A percentile compares a stretch with the other conserved stretches of the same genome.
Evolutionary conservation across 2,888 invertebrate genomes (phyloP).

Genomic region (Euphydryas editha): DNA sequence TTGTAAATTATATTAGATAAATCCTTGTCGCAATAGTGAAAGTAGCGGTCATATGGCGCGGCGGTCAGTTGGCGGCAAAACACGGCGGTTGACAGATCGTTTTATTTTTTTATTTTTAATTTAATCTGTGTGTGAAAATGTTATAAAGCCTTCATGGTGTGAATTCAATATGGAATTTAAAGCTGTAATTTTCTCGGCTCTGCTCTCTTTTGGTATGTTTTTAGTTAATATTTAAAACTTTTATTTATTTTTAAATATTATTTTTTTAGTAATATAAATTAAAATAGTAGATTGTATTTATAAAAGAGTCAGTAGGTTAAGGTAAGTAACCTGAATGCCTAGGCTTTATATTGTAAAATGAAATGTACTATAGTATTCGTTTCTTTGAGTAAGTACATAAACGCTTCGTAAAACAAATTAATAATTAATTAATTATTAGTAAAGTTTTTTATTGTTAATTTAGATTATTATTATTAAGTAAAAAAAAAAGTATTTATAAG

Average conservation of each 20-base stretch:
- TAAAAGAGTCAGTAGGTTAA: constrained; percentile 1
- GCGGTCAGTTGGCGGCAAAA: constrained; percentile 74
- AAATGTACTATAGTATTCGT: neutral
- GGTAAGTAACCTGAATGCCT: constrained; percentile 2
- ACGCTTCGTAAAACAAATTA: too few relatives aligned
- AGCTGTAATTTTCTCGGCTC: constrained; percentile 41
- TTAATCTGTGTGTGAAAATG: constrained; percentile 35
- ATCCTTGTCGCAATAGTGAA: constrained; percentile 57
- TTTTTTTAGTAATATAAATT: neutral
- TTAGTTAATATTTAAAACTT: neutral
- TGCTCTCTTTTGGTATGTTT: constrained; percentile 51
- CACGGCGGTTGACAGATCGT: constrained; percentile 52
- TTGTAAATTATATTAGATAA: constrained; percentile 45
- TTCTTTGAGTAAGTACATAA: too few relatives aligned
- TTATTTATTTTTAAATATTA: neutral
- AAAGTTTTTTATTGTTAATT: too few relatives aligned
- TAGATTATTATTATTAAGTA: too few relatives aligned
- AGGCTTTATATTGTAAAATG: neutral
- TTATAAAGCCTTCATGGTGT: constrained; percentile 20
- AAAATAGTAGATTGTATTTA: too few relatives aligned
- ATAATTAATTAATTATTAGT: too few relatives aligned
- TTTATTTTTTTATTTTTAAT: constrained; percentile 26
- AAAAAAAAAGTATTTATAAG: too few relatives aligned
- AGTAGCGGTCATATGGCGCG: constrained; percentile 53
- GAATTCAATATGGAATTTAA: constrained; percentile 39